A percentile compares a stretch with the other conserved stretches of the same genome.
These are phyloP conservation scores for Hirtodrosophila confusa DNA, from an alignment of 2,888 invertebrate genomes.

Conservation along the genomic window DNA sequence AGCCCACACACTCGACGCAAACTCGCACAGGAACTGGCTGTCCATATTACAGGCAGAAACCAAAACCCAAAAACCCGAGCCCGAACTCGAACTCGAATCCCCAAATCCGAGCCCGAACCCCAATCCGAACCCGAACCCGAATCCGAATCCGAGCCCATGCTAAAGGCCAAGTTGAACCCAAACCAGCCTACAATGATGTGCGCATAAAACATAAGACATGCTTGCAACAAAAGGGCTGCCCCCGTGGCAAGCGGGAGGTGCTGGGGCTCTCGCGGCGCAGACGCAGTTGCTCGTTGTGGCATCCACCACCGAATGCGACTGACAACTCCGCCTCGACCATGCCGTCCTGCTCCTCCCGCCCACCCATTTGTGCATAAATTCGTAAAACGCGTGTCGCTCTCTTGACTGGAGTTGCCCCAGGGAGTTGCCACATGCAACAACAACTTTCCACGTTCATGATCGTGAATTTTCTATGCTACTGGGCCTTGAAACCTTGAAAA, in stretches of 20 bases:
- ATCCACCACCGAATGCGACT: slow-evolving; percentile 56
- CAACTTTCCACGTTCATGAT: slow-evolving; percentile 83
- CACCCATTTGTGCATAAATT: slow-evolving; percentile 25
- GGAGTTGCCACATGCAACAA: slow-evolving; percentile 42
- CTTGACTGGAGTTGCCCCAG: slow-evolving; percentile 36
- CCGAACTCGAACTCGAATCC: neutral
- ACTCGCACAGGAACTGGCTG: slow-evolving; percentile 9
- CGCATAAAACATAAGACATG: slow-evolving; percentile 55
- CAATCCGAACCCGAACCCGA: slow-evolving; percentile 5
- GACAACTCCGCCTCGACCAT: slow-evolving; percentile 62
- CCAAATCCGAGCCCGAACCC: slow-evolving; percentile 2
- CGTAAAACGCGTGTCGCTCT: slow-evolving; percentile 74
- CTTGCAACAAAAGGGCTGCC: slow-evolving; percentile 42
- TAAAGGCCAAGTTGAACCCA: slow-evolving; percentile 4
- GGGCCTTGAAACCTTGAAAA: slow-evolving; percentile 81
- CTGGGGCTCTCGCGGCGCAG: slow-evolving; percentile 66
- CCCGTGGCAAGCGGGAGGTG: slow-evolving; percentile 31
- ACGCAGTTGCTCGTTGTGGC: slow-evolving; percentile 48
- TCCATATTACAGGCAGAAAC: slow-evolving; percentile 7
- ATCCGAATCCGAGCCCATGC: slow-evolving; percentile 1
- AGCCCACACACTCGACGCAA: slow-evolving; percentile 15
- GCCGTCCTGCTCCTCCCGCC: slow-evolving; percentile 15
- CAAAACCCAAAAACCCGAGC: slow-evolving; percentile 6
- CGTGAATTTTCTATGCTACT: slow-evolving; percentile 84
- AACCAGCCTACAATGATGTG: slow-evolving; percentile 20